These are phyloP conservation scores for Nerophis lumbriciformis DNA, from an alignment of 2,113 vertebrate species.

Conservation along the genomic window DNA sequence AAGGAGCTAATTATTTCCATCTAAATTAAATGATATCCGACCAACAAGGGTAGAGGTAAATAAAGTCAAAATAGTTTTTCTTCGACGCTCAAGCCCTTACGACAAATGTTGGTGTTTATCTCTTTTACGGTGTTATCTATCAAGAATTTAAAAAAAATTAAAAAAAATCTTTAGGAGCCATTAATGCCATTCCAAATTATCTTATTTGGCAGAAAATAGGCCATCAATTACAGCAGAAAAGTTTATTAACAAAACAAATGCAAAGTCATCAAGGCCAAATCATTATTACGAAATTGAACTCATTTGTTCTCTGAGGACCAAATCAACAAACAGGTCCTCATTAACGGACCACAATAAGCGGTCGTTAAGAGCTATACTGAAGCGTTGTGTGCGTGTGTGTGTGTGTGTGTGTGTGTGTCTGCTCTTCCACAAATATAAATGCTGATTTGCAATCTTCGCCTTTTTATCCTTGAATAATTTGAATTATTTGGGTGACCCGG, in stretches of 20 bases:
- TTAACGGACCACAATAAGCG: slow-evolving; percentile 35
- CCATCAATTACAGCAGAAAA: slow-evolving; percentile 37
- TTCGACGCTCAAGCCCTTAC: too few relatives aligned
- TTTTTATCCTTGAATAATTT: slow-evolving; percentile 66
- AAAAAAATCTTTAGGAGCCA: neutral
- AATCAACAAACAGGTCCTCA: slow-evolving; percentile 53
- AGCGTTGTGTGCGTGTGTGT: slow-evolving; percentile 24
- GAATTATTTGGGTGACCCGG: slow-evolving; percentile 37
- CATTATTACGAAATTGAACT: slow-evolving; percentile 32
- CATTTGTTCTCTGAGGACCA: slow-evolving; percentile 31
- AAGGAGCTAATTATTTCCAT: too few relatives aligned
- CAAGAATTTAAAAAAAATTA: neutral
- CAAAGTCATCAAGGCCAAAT: slow-evolving; percentile 49
- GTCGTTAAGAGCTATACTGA: slow-evolving; percentile 44
- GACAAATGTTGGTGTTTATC: too few relatives aligned
- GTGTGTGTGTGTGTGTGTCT: slow-evolving; percentile 9
- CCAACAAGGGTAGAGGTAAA: too few relatives aligned
- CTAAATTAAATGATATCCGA: too few relatives aligned
- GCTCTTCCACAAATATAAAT: slow-evolving; percentile 52
- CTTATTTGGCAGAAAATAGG: slow-evolving; percentile 14
- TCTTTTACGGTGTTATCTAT: too few relatives aligned
- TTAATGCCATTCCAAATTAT: neutral
- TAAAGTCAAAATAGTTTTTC: too few relatives aligned
- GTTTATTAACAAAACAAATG: slow-evolving; percentile 34
- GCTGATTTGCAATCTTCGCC: slow-evolving; percentile 59